Evolutionary conservation across 2,888 invertebrate species (phyloP).

Genomic region (Cosmia pyralina): DNA sequence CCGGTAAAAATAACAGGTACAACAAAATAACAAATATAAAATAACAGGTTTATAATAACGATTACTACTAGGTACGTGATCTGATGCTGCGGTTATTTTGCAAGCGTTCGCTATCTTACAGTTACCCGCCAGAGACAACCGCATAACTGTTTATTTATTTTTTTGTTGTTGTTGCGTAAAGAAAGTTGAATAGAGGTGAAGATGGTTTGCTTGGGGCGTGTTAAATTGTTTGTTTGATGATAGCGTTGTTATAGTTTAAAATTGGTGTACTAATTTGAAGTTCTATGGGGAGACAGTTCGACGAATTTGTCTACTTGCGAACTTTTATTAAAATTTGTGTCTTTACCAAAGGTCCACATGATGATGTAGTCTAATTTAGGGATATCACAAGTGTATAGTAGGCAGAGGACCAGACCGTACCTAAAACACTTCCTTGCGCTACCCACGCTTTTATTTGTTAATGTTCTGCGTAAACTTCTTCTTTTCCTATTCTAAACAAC

Average conservation of each 20-base stretch:
- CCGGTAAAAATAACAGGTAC: slow-evolving; percentile 37
- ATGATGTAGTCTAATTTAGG: neutral
- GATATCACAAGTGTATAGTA: neutral
- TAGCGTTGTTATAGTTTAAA: neutral
- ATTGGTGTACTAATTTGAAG: neutral
- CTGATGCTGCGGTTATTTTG: slow-evolving; percentile 58
- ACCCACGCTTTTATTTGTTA: neutral
- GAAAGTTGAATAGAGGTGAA: slow-evolving; percentile 45
- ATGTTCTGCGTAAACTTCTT: neutral
- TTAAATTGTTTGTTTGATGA: slow-evolving; percentile 9
- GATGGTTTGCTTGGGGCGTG: slow-evolving; percentile 16
- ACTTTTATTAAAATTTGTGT: neutral
- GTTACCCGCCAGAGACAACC: slow-evolving; percentile 55
- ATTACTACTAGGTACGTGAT: slow-evolving; percentile 53
- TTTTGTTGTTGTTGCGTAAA: slow-evolving; percentile 48
- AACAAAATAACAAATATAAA: slow-evolving; percentile 30
- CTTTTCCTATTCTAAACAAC: neutral
- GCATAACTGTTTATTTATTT: slow-evolving; percentile 56
- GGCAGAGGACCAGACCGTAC: neutral
- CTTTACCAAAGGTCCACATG: neutral
- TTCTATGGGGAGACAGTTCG: neutral
- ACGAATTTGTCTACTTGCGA: neutral
- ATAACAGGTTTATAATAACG: slow-evolving; percentile 37
- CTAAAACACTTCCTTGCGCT: neutral
- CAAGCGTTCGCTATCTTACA: slow-evolving; percentile 58